phyloP scores from a whole-genome alignment of 2,113 vertebrate genomes.

The Scopus umbretta region DNA sequence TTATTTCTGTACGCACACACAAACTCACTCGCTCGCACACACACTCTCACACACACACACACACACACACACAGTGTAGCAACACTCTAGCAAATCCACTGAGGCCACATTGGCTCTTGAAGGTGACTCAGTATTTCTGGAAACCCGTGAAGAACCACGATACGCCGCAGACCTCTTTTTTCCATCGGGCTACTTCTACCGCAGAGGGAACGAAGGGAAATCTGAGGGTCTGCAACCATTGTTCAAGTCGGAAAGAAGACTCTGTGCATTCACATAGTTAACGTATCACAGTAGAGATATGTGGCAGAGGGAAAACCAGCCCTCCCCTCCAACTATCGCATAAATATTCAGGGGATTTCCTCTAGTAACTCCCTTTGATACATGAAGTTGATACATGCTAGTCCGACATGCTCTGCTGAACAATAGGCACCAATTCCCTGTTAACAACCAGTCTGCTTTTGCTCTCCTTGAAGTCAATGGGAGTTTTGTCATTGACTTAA shows the following conservation, averaged over 20 bases:
- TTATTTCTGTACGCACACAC: not conserved
- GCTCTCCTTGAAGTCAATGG: constrained; percentile 8
- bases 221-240: fast-evolving
- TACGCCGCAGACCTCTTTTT: not conserved
- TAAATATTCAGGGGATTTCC: constrained; percentile 61
- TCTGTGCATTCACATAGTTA: fast-evolving
- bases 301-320: not conserved
- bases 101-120: not conserved
- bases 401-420: not conserved
- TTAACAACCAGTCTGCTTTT: not conserved
- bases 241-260: not conserved
- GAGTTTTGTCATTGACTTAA: constrained; percentile 15
- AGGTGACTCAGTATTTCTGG: constrained; percentile 22
- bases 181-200: not conserved
- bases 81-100: not conserved
- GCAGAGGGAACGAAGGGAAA: not conserved
- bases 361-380: constrained; percentile 52
- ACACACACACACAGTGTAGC: not conserved
- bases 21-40: too few species aligned
- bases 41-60: too few species aligned
- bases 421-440: constrained; percentile 4
- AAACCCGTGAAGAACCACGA: not conserved
- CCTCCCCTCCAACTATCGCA: not conserved
- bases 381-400: constrained; percentile 22
- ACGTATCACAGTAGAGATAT: not conserved